Conservation (phyloP, 2,797 vertebrate genomes). For the Aulostomus chinensis region DNA sequence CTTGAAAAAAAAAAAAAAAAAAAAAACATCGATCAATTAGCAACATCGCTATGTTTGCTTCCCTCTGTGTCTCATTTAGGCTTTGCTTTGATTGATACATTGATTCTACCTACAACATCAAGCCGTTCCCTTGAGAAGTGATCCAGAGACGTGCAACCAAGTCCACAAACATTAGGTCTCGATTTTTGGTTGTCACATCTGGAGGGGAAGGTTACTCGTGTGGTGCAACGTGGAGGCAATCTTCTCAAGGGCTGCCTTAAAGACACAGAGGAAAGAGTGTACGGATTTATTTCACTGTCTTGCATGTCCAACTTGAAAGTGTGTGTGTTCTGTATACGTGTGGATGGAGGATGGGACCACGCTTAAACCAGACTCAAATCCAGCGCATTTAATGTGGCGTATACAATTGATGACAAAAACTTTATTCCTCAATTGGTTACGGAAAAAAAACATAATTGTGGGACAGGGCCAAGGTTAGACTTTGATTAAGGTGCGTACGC, state of each 20-base stretch:
- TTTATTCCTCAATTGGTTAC: too few species aligned
- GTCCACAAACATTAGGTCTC: slow-evolving; percentile 48
- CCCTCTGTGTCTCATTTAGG: slow-evolving; percentile 83
- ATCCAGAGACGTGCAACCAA: slow-evolving; percentile 57
- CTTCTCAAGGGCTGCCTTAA: slow-evolving; percentile 21
- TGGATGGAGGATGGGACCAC: too few species aligned
- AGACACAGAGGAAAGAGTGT: slow-evolving; percentile 36
- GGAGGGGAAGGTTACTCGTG: slow-evolving; percentile 54
- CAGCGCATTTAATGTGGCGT: too few species aligned
- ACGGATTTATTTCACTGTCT: slow-evolving; percentile 33
- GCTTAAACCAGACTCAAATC: too few species aligned
- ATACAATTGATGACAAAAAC: too few species aligned
- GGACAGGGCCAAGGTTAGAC: too few species aligned
- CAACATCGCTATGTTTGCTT: slow-evolving; percentile 66
- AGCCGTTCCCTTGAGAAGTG: slow-evolving; percentile 64
- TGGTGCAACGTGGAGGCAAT: slow-evolving; percentile 75
- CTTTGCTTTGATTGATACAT: slow-evolving; percentile 78
- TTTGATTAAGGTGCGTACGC: too few species aligned
- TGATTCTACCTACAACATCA: slow-evolving; percentile 75
- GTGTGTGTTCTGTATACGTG: too few species aligned
- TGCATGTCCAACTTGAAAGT: slow-evolving; percentile 23
- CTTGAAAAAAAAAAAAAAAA: too few species aligned
- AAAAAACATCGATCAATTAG: slow-evolving; percentile 80
- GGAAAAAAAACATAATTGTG: too few species aligned
- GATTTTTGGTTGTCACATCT: slow-evolving; percentile 42